phyloP scores from a whole-genome alignment of 2,888 invertebrate species.

The Aphidoletes aphidimyza region DNA sequence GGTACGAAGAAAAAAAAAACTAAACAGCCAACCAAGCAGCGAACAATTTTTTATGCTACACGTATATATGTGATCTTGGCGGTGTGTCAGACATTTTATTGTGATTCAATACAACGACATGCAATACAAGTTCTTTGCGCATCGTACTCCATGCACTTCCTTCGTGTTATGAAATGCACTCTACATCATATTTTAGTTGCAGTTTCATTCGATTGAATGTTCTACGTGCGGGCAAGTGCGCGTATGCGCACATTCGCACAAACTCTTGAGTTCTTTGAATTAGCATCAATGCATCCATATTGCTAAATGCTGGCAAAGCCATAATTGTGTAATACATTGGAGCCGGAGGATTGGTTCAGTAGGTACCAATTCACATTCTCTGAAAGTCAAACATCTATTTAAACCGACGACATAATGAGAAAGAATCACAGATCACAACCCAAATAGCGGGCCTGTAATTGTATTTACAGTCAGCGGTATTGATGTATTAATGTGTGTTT shows the following conservation, averaged over 20 bases:
- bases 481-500: background rate
- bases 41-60: background rate
- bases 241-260: background rate
- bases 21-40: background rate
- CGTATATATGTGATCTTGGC: background rate
- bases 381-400: conserved; percentile 2
- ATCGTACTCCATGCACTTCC: background rate
- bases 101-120: conserved; percentile 42
- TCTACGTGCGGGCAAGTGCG: background rate
- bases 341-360: conserved; percentile 15
- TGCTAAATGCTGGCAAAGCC: background rate
- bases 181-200: too few species aligned
- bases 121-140: conserved; percentile 2
- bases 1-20: too few species aligned
- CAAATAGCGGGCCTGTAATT: background rate
- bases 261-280: background rate
- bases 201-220: background rate
- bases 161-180: conserved; percentile 34
- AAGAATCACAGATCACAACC: too few species aligned
- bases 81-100: conserved; percentile 46
- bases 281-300: background rate
- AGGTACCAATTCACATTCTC: conserved; percentile 21
- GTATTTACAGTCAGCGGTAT: background rate
- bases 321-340: conserved; percentile 35
- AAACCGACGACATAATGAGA: background rate